A percentile compares a stretch with the other conserved stretches of the same genome.
These are phyloP conservation scores for Bolinopsis microptera DNA, from an alignment of 37 sponge, comb jelly and placozoan species.

Conservation along the genomic window DNA sequence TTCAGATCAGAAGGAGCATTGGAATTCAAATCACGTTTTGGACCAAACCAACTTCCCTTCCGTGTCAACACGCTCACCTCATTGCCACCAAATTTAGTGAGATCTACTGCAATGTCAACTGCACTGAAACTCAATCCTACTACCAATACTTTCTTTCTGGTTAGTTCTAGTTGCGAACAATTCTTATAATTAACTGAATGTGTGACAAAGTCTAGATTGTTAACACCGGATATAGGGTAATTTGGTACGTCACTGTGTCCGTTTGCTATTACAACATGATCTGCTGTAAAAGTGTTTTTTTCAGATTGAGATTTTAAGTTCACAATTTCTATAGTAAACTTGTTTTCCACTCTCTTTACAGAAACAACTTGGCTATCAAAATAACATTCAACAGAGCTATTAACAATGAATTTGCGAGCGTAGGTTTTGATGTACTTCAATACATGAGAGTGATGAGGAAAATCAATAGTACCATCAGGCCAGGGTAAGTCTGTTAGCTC, in stretches of 20 bases:
- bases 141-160: neutral
- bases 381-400: neutral
- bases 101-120: slow-evolving; percentile 53
- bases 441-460: slow-evolving; percentile 54
- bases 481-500: slow-evolving; percentile 59
- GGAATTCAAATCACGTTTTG: neutral
- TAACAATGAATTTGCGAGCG: neutral
- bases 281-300: neutral
- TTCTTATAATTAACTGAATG: slow-evolving; percentile 46
- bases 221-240: neutral
- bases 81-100: neutral
- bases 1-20: neutral
- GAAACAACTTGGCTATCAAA: neutral
- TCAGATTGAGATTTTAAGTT: neutral
- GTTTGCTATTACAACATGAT: slow-evolving; percentile 43
- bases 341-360: neutral
- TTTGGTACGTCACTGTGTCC: slow-evolving; percentile 26
- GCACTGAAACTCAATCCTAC: slow-evolving; percentile 48
- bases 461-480: slow-evolving; percentile 45
- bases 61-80: slow-evolving; percentile 4
- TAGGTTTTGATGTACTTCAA: neutral
- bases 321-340: neutral
- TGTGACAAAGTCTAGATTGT: neutral
- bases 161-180: neutral
- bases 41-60: slow-evolving; percentile 54